Evolutionary conservation across 2,113 vertebrate species (phyloP), one percentile per base, ranked within the genome.

Genomic region (Cololabis saira): DNA sequence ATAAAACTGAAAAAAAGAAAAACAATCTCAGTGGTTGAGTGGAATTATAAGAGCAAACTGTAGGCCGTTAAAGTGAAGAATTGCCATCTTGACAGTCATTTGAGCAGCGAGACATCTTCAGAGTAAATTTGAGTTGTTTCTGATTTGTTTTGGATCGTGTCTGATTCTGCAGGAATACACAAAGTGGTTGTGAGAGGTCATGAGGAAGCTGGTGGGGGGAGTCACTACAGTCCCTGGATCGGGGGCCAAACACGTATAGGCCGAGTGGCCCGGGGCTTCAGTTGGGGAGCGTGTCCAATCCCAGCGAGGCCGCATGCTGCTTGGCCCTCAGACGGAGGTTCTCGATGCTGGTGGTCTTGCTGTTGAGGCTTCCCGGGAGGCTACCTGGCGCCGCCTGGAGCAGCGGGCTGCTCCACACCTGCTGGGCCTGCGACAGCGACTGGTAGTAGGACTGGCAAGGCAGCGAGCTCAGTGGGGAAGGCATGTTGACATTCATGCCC

Each of bases 311-410:
- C 0, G 98, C 96, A 0, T 99, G 98, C 87, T 99, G 98, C 92
- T 99, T 99, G 44, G 98, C 98, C 79, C 98, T 92, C 66, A 99
- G 93, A 72, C 98, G 92, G 52, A 99, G 95, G 88, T 99, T 99
- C 90, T 99, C 98, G 1, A 99, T 99, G 90, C 98, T 99, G 0
- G 96, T 98, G 1, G 97, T 99, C 94, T 99, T 99, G 95, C 98
- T 99, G 95, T 98, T 99, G 90, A 98, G 94, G 66, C 86, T 90
- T 16, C 81, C 88, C 0, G 95, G 93, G 4, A 95, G 92, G 61
- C 89, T 83, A 2, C 94, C 93, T 12, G 96, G 94, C 0, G 95
- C 90, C 12, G 95, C 89, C 54, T 96, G 96, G 82, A 98, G 88
- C 80, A 99, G 91, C 0, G 97, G 96, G 49, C 94, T 95, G 80